phyloP scores from a whole-genome alignment of 2,888 invertebrate genomes.

The Agonum fuliginosum region DNA sequence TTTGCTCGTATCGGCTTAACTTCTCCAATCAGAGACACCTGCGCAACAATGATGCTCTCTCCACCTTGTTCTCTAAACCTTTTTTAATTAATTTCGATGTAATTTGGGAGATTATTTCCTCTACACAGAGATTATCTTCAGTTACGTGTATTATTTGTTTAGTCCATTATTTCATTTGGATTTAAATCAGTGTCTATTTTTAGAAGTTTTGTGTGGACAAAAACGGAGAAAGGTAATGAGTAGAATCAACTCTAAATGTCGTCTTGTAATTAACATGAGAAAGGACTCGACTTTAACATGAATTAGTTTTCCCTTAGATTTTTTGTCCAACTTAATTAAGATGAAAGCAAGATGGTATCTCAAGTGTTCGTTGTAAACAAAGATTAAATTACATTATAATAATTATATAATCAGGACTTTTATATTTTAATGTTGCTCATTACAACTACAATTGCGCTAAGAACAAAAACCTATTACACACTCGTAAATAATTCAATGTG shows the following conservation, averaged over 20 bases:
- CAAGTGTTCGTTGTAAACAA: neutral
- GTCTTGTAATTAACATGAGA: neutral
- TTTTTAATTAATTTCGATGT: constrained; percentile 57
- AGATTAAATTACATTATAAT: neutral
- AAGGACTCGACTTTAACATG: neutral
- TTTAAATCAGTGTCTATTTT: neutral
- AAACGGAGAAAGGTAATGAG: neutral
- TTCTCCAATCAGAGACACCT: constrained; percentile 57
- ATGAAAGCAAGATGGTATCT: neutral
- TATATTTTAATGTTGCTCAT: neutral
- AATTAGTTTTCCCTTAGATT: constrained; percentile 4
- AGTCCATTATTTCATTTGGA: neutral
- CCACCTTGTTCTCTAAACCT: constrained; percentile 34
- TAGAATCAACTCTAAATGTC: neutral
- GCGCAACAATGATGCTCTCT: constrained; percentile 29
- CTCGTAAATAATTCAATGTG: too few relatives aligned
- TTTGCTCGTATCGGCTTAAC: constrained; percentile 52
- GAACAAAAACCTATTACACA: too few relatives aligned
- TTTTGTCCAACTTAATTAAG: neutral
- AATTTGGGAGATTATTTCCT: constrained; percentile 52
- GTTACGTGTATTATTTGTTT: constrained; percentile 2
- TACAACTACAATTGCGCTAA: too few relatives aligned
- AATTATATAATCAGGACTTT: neutral
- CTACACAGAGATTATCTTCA: constrained; percentile 19
- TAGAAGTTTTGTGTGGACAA: neutral